Conservation (phyloP, 1,140 invertebrate species). For the Pantala flavescens region DNA sequence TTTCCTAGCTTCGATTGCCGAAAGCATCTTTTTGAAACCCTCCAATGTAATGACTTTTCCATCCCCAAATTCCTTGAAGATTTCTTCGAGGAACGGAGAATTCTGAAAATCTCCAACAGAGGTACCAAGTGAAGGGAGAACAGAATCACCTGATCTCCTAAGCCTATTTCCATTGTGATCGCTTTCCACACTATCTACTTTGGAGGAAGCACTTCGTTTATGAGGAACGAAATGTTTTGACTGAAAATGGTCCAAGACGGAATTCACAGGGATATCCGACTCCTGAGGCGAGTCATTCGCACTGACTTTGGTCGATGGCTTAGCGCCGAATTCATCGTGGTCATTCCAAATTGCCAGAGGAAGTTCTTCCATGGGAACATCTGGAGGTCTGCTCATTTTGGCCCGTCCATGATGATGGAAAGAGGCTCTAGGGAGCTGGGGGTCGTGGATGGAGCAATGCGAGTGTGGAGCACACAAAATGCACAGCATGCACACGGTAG, state of each 20-base stretch:
- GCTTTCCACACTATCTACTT: constrained; percentile 20
- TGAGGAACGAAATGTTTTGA: constrained; percentile 20
- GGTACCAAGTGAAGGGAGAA: constrained; percentile 18
- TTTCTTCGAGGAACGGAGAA: constrained; percentile 33
- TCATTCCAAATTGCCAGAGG: not conserved
- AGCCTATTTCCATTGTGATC: not conserved
- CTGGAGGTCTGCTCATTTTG: not conserved
- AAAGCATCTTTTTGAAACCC: constrained; percentile 53
- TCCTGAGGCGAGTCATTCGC: too few species aligned
- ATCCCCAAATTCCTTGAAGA: constrained; percentile 42
- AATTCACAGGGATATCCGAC: constrained; percentile 24
- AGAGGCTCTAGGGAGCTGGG: not conserved
- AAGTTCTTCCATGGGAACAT: too few species aligned
- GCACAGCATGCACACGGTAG: constrained; percentile 68
- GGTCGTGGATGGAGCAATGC: constrained; percentile 51
- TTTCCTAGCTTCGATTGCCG: constrained; percentile 46
- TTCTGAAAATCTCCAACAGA: constrained; percentile 31
- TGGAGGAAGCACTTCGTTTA: constrained; percentile 25
- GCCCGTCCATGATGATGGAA: constrained; percentile 28
- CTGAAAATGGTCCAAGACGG: constrained; percentile 16
- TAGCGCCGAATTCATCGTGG: not conserved
- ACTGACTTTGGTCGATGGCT: not conserved
- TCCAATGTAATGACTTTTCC: constrained; percentile 49
- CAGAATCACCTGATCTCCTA: constrained; percentile 14
- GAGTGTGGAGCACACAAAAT: constrained; percentile 60